phyloP scores from a whole-genome alignment of 2,113 vertebrate genomes.

The human region DNA sequence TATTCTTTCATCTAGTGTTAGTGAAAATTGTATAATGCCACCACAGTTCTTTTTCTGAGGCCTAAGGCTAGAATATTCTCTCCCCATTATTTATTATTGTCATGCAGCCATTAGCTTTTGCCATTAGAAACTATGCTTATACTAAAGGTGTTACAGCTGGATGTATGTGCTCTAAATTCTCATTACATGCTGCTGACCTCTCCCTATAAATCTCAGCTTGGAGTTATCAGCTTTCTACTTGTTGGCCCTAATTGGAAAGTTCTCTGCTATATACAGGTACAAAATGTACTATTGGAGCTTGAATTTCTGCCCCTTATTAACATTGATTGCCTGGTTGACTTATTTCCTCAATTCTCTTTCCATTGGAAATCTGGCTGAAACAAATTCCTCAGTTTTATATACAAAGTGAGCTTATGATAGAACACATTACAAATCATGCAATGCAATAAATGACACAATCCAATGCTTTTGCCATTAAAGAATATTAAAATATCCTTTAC shows the following conservation, averaged over 20 bases:
- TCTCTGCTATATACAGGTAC: constrained; percentile 66
- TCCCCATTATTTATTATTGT: constrained; percentile 69
- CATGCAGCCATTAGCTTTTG: constrained; percentile 71
- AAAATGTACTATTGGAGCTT: constrained; percentile 66
- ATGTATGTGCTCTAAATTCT: constrained; percentile 76
- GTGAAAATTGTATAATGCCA: constrained; percentile 36
- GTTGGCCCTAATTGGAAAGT: constrained; percentile 78
- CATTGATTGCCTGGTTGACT: constrained; percentile 70
- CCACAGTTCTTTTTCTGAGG: not conserved
- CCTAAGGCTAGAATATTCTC: constrained; percentile 60
- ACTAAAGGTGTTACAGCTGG: constrained; percentile 62
- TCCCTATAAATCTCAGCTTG: constrained; percentile 69
- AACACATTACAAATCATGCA: constrained; percentile 46
- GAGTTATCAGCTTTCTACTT: constrained; percentile 69
- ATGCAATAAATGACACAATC: not conserved
- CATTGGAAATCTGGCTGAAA: constrained; percentile 62
- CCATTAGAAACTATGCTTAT: constrained; percentile 68
- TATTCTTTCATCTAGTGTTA: constrained; percentile 21
- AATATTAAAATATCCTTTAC: constrained; percentile 41
- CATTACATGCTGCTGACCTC: constrained; percentile 72
- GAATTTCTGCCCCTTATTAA: constrained; percentile 78
- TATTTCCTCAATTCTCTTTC: constrained; percentile 71
- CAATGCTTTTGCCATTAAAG: not conserved
- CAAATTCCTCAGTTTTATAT: constrained; percentile 60
- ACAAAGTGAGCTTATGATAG: constrained; percentile 41